Conservation (phyloP, 1,140 invertebrate species). For the Augochlora pura region DNA sequence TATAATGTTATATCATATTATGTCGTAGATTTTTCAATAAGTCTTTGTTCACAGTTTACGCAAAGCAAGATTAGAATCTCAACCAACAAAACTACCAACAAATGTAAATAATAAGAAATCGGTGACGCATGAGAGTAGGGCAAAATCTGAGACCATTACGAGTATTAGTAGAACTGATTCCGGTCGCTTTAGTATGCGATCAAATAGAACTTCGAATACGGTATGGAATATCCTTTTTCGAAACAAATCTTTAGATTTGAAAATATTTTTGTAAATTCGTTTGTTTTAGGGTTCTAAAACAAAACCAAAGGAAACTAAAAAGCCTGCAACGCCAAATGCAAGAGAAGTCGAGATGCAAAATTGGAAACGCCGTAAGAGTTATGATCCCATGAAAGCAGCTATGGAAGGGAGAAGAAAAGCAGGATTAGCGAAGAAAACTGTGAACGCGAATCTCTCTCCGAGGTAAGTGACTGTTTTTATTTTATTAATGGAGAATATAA, state of each 20-base stretch:
- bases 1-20: not conserved
- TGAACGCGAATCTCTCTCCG: slow-evolving; percentile 65
- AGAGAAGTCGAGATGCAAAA: slow-evolving; percentile 93
- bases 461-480: slow-evolving; percentile 53
- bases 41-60: slow-evolving; percentile 50
- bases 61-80: slow-evolving; percentile 58
- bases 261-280: not conserved
- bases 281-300: slow-evolving; percentile 46
- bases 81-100: slow-evolving; percentile 54
- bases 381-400: slow-evolving; percentile 93
- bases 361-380: slow-evolving; percentile 94
- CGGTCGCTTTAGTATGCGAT: slow-evolving; percentile 84
- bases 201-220: slow-evolving; percentile 67
- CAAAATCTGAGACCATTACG: slow-evolving; percentile 58
- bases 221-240: slow-evolving; percentile 28
- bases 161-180: slow-evolving; percentile 83
- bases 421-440: slow-evolving; percentile 63
- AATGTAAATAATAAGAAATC: slow-evolving; percentile 55
- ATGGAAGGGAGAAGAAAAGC: slow-evolving; percentile 86
- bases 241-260: not conserved
- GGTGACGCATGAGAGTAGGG: slow-evolving; percentile 38
- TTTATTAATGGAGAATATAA: slow-evolving; percentile 2
- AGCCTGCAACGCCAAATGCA: slow-evolving; percentile 82
- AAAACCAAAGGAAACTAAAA: slow-evolving; percentile 73
- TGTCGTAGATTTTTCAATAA: slow-evolving; percentile 3